phyloP scores from a whole-genome alignment of 2,888 invertebrate species.

The Gordius sp. region DNA sequence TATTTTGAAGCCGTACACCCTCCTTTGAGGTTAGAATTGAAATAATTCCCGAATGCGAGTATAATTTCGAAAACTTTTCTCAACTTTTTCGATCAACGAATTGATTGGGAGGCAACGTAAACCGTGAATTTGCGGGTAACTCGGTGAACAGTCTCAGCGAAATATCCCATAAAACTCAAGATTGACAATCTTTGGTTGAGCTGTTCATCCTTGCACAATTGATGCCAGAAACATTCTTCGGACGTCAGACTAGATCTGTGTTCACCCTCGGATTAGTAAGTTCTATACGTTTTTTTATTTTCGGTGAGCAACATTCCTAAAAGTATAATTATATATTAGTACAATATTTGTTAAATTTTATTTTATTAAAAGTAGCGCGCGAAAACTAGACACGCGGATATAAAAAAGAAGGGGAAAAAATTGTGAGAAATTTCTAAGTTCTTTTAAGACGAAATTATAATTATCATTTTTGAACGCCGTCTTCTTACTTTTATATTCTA shows the following conservation, averaged over 20 bases:
- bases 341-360: too few relatives aligned
- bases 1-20: constrained; percentile 94
- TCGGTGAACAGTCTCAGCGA: constrained; percentile 66
- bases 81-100: constrained; percentile 64
- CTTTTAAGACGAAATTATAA: too few relatives aligned
- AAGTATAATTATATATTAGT: too few relatives aligned
- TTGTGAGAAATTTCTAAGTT: too few relatives aligned
- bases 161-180: constrained; percentile 88
- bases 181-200: constrained; percentile 71
- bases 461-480: too few relatives aligned
- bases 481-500: too few relatives aligned
- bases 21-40: constrained; percentile 83
- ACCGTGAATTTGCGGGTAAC: constrained; percentile 75
- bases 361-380: too few relatives aligned
- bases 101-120: constrained; percentile 70
- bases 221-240: constrained; percentile 17
- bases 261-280: constrained; percentile 30
- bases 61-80: constrained; percentile 64
- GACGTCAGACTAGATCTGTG: constrained; percentile 13
- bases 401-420: too few relatives aligned
- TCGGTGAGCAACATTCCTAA: constrained; percentile 95
- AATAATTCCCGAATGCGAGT: constrained; percentile 86
- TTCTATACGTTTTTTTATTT: constrained; percentile 22
- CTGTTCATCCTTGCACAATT: constrained; percentile 63
- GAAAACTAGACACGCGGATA: too few relatives aligned